Base-by-base conservation (phyloP, 2,113 vertebrate species). In the Xiphophorus couchianus region DNA sequence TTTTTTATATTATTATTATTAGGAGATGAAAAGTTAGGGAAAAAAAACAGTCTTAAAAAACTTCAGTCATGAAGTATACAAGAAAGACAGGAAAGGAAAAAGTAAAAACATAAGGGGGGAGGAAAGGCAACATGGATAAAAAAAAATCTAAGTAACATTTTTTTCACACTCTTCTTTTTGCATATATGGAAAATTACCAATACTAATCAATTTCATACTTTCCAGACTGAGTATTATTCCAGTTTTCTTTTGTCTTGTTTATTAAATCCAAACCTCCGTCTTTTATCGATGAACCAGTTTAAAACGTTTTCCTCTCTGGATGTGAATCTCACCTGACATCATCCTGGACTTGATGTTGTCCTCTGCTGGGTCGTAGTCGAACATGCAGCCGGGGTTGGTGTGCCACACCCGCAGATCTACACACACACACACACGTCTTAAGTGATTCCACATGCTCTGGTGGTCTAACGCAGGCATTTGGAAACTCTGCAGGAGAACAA, bases 281-380 rank as follows among this genome's bases (percentile, higher is more conserved):
- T 44, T 15, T 44, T 44, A 44, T 14, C 15, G 4, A 14, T 44
- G 4, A 14, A 44, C 14, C 15, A 44, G 15, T 17, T 44, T 44
- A 14, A 14, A 44, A 15, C 17, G 42, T 15, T 15, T 44, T 14
- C 15, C 4, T 17, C 4, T 4, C 4, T 44, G 13, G 15, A 44
- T 44, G 14, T 33, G 69, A 13, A 11, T n/a, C 86, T 31, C 88
- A 99, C 98, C 97, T 73, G 97, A 96, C 92, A 99, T 94, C 96
- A 98, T 99, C 85, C 97, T 95, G 81, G 98, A 99, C 77, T 99
- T 98, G 88, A 99, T 99, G 77, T 99, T 99, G 94, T 99, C 98
- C 93, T 99, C 98, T 15, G 98, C 98, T 0, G 98, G 98, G 86
- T 99, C 98, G 2, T 99, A 99, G 90, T 99, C 97, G 62, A 99